Evolutionary conservation across 2,797 vertebrate species (phyloP).

Genomic region (Gorsachius magnificus): DNA sequence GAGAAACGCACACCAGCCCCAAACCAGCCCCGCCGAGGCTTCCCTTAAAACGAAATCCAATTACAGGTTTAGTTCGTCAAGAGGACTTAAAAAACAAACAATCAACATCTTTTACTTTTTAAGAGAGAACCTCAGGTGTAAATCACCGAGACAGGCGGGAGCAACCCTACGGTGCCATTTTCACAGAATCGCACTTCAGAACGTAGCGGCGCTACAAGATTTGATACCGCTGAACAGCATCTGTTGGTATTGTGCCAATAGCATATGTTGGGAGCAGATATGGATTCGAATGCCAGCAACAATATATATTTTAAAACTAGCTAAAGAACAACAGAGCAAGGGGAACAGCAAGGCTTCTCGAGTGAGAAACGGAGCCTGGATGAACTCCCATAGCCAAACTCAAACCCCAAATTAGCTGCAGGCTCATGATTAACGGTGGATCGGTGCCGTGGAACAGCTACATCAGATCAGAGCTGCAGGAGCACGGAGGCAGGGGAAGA

Average conservation of each 20-base stretch:
- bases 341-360: neutral
- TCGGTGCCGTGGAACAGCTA: neutral
- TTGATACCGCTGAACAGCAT: slow-evolving; percentile 34
- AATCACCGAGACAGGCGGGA: neutral
- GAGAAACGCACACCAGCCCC: neutral
- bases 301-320: slow-evolving; percentile 53
- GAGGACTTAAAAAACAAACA: neutral
- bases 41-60: neutral
- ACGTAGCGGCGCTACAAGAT: slow-evolving; percentile 35
- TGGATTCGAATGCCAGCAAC: slow-evolving; percentile 19
- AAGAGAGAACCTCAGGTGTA: neutral
- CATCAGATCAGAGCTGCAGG: neutral
- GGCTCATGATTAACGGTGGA: neutral
- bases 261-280: slow-evolving; percentile 64
- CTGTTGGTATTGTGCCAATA: slow-evolving; percentile 64
- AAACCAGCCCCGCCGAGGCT: neutral
- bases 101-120: neutral
- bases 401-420: neutral
- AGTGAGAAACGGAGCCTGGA: neutral
- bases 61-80: neutral
- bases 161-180: slow-evolving; percentile 41
- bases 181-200: slow-evolving; percentile 33
- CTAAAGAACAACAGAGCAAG: neutral
- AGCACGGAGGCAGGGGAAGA: neutral
- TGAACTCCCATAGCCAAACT: neutral